Conservation (phyloP, 2,113 vertebrate species). For the Aldabrachelys gigantea region DNA sequence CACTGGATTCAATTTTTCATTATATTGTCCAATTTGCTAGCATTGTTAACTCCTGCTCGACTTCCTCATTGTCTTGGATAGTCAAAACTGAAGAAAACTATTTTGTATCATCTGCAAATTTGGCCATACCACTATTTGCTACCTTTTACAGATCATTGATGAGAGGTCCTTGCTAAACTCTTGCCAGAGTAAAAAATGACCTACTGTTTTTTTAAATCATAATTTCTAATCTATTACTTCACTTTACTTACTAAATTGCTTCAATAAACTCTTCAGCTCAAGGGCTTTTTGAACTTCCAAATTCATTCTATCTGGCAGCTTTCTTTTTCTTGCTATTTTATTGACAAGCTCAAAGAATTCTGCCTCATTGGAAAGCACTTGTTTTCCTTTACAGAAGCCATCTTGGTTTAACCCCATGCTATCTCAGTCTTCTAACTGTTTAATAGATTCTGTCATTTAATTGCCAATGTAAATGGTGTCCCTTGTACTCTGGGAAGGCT, state of each 20-base stretch:
- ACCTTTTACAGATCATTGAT: not conserved
- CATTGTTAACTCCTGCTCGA: not conserved
- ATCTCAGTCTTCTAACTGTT: not conserved
- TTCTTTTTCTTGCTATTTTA: not conserved
- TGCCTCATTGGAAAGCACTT: not conserved
- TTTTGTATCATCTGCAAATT: not conserved
- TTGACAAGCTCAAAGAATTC: not conserved
- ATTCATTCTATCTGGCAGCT: not conserved
- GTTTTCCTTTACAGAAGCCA: not conserved
- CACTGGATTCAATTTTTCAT: not conserved
- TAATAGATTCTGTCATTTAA: not conserved
- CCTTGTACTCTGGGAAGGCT: not conserved
- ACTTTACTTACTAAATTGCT: not conserved
- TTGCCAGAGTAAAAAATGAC: not conserved
- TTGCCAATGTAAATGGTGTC: not conserved
- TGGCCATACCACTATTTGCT: not conserved
- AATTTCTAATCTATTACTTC: not conserved
- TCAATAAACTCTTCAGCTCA: not conserved
- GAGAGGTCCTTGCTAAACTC: not conserved
- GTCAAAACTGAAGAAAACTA: not conserved
- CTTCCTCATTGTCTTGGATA: not conserved
- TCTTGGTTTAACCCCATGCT: not conserved
- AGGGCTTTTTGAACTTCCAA: not conserved
- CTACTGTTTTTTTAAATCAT: not conserved
- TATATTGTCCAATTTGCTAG: not conserved